Base-by-base conservation (phyloP, 2,113 vertebrate species). In the Setophaga kirtlandii region DNA sequence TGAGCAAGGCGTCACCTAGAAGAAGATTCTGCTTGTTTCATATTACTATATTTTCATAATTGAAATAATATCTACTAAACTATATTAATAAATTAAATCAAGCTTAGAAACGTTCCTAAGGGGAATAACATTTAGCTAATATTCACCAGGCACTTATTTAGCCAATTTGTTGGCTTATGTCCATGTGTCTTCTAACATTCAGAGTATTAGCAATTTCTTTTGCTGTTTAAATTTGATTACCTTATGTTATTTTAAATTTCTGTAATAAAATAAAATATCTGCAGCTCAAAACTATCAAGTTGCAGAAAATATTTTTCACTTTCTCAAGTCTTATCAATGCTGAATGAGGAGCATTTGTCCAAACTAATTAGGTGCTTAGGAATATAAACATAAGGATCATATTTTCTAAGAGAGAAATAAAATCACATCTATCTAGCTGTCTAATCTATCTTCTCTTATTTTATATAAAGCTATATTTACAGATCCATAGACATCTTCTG, bases 71-170 rank as follows among this genome's bases (percentile, higher is more conserved):
- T 80, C 84, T 93, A 83, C 52, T 85, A 77, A 90, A 74, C 42
- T 12, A 5, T 50, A 73, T 93, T 95, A 93, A 94, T 83, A 93
- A 93, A 95, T 95, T 90, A 56, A 91, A 91, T 91, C 42, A 79
- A 96, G 58, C 53, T 87, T 87, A 85, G 44, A 16, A 75, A 44
- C 24, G 35, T 53, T 94, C 93, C 70, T 71, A 69, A 85, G 81
- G 74, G 80, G 77, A 87, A 92, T 89, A 89, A 62, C 41, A 94
- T 89, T 91, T 53, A 82, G 65, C 37, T 84, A 87, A 89, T 96
- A 76, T 82, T 95, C 62, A 76, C 42, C 7, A 92, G 85, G 56
- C 25, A 50, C 24, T 83, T 93, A 80, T 89, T 87, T 95, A 87
- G 58, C 24, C 53, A 80, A 75, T 84, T 82, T 73, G 60, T 82